A percentile compares a stretch with the other conserved stretches of the same genome.
Evolutionary conservation across 2,797 vertebrate species (phyloP).

Genomic region (Lepilemur ruficaudatus): DNA sequence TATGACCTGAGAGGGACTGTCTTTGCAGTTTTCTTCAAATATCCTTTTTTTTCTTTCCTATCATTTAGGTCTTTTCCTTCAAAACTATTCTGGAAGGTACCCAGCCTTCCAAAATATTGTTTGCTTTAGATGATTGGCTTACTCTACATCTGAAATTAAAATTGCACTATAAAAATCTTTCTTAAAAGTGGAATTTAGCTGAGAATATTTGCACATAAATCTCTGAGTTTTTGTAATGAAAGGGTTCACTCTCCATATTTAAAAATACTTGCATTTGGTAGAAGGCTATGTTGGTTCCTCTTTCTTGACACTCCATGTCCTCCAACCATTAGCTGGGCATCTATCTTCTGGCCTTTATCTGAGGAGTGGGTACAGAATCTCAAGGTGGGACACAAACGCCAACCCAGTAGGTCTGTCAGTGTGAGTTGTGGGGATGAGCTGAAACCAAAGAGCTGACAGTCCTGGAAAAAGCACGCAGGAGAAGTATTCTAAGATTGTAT

Average conservation of each 20-base stretch:
- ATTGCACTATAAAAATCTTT: conserved; percentile 1
- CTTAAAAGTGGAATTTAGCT: conserved; percentile 13
- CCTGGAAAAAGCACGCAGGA: neutral
- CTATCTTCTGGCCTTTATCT: neutral
- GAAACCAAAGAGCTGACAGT: neutral
- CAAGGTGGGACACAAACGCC: neutral
- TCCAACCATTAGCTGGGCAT: neutral
- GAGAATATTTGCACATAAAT: neutral
- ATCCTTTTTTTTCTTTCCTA: neutral
- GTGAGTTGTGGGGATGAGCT: neutral
- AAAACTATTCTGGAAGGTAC: neutral
- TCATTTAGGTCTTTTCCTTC: neutral
- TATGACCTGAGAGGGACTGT: neutral
- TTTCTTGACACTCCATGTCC: neutral
- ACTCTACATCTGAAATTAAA: neutral
- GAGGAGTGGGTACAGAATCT: neutral
- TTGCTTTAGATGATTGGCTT: neutral
- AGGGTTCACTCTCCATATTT: neutral
- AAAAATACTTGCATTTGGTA: neutral
- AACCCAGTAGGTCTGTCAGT: neutral
- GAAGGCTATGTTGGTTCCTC: neutral
- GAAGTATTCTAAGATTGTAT: neutral
- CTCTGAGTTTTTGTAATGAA: neutral
- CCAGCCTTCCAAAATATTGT: neutral
- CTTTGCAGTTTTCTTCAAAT: neutral